Conservation (phyloP, 2,113 vertebrate species). For the Gymnobelideus leadbeateri region DNA sequence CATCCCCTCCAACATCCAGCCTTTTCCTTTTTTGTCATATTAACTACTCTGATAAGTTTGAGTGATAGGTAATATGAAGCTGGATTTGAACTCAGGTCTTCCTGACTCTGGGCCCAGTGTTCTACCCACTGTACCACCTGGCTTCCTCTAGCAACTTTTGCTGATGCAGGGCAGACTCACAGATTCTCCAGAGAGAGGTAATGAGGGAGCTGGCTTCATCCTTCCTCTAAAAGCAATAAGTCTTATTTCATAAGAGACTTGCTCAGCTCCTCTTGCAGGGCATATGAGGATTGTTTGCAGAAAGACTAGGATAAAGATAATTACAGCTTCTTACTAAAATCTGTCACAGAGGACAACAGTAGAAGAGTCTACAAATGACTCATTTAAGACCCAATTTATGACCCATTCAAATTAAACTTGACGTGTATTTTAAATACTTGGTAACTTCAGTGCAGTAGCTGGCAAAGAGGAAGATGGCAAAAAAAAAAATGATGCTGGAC, state of each 20-base stretch:
- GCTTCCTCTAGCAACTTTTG: not conserved
- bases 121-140: not conserved
- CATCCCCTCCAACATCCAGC: too few species aligned
- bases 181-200: not conserved
- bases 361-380: not conserved
- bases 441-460: not conserved
- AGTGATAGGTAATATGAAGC: not conserved
- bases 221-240: not conserved
- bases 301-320: not conserved
- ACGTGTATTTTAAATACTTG: not conserved
- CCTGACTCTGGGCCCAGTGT: not conserved
- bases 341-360: not conserved
- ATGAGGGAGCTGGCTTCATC: not conserved
- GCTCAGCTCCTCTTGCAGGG: not conserved
- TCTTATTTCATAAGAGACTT: not conserved
- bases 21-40: too few species aligned
- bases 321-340: not conserved
- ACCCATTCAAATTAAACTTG: not conserved
- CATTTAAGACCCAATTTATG: not conserved
- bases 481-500: not conserved
- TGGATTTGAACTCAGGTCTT: not conserved
- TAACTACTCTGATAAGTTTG: too few species aligned
- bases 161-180: not conserved
- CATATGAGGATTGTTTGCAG: not conserved
- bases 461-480: not conserved